A percentile compares a stretch with the other conserved stretches of the same genome.
These are phyloP conservation scores for Drosophila parthenogenetica DNA, from an alignment of 2,888 invertebrate genomes.

Conservation along the genomic window DNA sequence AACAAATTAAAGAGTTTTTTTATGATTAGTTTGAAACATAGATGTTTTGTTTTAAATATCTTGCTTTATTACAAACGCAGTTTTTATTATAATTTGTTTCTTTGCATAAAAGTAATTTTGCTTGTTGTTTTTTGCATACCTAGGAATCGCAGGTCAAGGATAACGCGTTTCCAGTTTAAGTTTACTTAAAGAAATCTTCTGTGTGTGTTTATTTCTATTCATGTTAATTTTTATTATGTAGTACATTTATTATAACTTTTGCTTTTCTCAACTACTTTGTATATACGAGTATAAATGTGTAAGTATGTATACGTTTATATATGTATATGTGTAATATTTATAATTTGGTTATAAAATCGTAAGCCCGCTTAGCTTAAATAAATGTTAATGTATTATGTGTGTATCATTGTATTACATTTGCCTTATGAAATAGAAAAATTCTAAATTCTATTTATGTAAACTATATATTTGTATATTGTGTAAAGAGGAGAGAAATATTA, in stretches of 20 bases:
- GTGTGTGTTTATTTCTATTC: constrained; percentile 29
- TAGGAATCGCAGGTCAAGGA: constrained; percentile 48
- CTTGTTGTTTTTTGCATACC: constrained; percentile 39
- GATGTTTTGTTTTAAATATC: constrained; percentile 39
- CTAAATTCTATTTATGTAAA: constrained; percentile 26
- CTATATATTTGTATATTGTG: constrained; percentile 33
- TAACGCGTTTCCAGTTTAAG: constrained; percentile 51
- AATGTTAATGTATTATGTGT: constrained; percentile 10
- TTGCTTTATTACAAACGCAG: constrained; percentile 71
- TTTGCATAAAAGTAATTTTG: constrained; percentile 66
- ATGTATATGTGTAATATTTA: constrained; percentile 45
- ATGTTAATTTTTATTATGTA: constrained; percentile 30
- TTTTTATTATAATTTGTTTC: constrained; percentile 55
- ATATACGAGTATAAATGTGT: constrained; percentile 54
- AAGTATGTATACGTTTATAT: constrained; percentile 35
- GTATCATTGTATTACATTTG: constrained; percentile 40
- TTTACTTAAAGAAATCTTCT: constrained; percentile 23
- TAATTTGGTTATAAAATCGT: constrained; percentile 66
- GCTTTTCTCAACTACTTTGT: constrained; percentile 45
- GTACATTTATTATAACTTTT: constrained; percentile 48
- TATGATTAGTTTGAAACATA: constrained; percentile 7
- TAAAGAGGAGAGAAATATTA: constrained; percentile 67
- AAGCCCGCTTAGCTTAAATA: constrained; percentile 66
- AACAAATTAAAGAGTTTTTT: neutral
- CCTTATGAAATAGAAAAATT: constrained; percentile 52